A percentile compares a stretch with the other conserved stretches of the same genome.
Evolutionary conservation across 1,140 invertebrate genomes (phyloP).

Genomic region (Brachionus manjavacas): DNA sequence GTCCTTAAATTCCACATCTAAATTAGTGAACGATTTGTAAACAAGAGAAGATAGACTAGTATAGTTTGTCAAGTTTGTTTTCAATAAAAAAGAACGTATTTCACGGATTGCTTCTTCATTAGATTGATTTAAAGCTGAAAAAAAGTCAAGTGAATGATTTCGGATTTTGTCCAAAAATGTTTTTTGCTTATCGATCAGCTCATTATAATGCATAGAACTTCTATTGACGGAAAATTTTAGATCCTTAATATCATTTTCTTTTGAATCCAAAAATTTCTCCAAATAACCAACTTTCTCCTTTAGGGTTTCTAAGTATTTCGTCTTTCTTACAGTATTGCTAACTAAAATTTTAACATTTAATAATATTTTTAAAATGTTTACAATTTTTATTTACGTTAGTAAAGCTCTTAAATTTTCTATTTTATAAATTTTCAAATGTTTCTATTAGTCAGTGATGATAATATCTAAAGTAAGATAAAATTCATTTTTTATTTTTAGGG

Average conservation of each 20-base stretch:
- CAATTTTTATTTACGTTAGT: no score
- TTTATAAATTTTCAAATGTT: no score
- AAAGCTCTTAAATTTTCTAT: no score
- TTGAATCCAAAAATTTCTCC: not conserved
- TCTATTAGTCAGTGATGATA: no score
- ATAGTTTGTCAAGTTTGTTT: conserved; percentile 28
- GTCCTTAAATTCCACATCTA: conserved; percentile 16
- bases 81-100: not conserved
- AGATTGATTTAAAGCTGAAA: not conserved
- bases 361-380: no score
- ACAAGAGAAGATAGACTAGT: conserved; percentile 10
- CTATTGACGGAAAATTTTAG: not conserved
- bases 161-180: not conserved
- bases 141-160: not conserved
- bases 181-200: conserved; percentile 12
- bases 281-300: not conserved
- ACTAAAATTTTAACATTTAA: no score
- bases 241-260: not conserved
- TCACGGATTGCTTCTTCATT: not conserved
- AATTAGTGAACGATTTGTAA: conserved; percentile 41
- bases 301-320: no score
- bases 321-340: no score
- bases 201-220: not conserved
- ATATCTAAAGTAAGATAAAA: no score
- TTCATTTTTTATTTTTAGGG: no score